Evolutionary conservation across 2,113 vertebrate species (phyloP).

Genomic region (Oryzias curvinotus): DNA sequence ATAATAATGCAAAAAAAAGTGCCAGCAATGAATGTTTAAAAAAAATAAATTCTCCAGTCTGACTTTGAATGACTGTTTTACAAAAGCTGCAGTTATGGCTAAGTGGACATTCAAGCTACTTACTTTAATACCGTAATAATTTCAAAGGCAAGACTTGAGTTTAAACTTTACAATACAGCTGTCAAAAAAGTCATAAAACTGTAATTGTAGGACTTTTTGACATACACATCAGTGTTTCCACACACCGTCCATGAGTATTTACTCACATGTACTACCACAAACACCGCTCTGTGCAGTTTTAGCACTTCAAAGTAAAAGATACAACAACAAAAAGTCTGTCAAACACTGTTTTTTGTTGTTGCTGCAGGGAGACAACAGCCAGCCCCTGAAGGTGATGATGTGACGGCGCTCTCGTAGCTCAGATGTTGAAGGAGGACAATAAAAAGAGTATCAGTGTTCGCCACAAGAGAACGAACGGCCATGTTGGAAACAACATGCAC

Average conservation of each 20-base stretch:
- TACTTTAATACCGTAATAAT: no score
- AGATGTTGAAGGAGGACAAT: slow-evolving; percentile 58
- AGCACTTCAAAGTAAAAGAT: neutral
- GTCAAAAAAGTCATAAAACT: no score
- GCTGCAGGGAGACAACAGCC: neutral
- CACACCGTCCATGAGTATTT: no score
- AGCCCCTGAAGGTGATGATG: slow-evolving; percentile 1
- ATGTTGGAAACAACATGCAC: slow-evolving; percentile 58
- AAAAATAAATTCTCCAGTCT: no score
- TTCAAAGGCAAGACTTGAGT: no score
- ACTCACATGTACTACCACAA: no score
- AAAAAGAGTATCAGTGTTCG: slow-evolving; percentile 48
- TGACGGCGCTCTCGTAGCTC: slow-evolving; percentile 42
- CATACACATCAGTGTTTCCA: neutral
- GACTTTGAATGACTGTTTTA: no score
- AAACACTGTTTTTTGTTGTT: neutral
- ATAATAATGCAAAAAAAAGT: no score
- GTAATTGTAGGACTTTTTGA: neutral
- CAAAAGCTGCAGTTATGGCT: no score
- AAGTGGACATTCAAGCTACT: no score
- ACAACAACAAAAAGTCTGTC: neutral
- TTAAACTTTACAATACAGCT: no score
- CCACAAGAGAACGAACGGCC: slow-evolving; percentile 47
- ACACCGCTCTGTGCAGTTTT: neutral
- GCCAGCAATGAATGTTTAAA: no score